Conservation (phyloP, 2,113 vertebrate genomes). For the Chamaetylas fuelleborni region DNA sequence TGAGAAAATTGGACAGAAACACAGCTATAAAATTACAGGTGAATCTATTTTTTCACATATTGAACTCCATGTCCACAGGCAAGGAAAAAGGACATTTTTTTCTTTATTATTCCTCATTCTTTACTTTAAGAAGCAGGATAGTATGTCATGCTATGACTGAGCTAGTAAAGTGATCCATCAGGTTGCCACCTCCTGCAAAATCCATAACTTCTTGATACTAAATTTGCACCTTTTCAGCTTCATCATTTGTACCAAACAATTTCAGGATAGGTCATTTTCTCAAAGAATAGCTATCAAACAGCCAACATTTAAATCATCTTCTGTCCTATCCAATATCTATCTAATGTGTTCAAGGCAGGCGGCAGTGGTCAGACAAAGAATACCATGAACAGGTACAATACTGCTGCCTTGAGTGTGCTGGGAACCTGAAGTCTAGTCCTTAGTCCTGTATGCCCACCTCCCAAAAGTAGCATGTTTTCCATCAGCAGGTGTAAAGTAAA, state of each 20-base stretch:
- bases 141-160: not conserved
- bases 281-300: not conserved
- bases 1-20: not conserved
- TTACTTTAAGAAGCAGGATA: not conserved
- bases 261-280: not conserved
- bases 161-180: not conserved
- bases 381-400: not conserved
- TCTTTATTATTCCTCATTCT: not conserved
- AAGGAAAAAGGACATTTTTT: not conserved
- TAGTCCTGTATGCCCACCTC: rapidly evolving
- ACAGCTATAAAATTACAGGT: not conserved
- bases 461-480: not conserved
- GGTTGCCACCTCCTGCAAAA: not conserved
- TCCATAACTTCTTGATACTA: not conserved
- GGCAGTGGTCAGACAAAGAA: not conserved
- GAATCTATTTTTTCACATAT: not conserved
- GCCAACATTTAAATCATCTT: not conserved
- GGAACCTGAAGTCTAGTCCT: not conserved
- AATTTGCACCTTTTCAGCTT: not conserved
- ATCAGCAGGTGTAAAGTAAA: not conserved
- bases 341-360: not conserved
- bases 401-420: not conserved
- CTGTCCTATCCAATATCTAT: not conserved
- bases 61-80: not conserved
- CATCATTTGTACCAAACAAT: not conserved